Evolutionary conservation across 1,140 invertebrate species (phyloP), one percentile per base, ranked within the genome.

Genomic region (Drosophila equinoxialis): DNA sequence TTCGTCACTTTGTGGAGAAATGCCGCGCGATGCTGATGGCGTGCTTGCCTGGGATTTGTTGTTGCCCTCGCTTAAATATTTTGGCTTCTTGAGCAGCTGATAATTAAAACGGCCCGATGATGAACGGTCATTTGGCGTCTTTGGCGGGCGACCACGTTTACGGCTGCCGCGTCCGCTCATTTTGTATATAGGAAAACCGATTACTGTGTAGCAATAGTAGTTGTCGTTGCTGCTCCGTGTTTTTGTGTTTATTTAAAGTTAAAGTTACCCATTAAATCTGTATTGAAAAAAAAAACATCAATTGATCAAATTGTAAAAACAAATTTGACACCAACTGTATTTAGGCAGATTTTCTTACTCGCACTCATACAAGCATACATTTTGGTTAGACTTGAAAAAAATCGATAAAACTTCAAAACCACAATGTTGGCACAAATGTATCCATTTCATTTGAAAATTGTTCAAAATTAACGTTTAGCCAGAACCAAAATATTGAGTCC

Each of bases 41-140:
- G 97, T 97, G 84, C 96, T 96, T 17, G 94, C 93, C 80, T 96
- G 94, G 33, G 90, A 89, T 75, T 92, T 59, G 57, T 59, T 59
- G 57, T 59, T 90, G 11, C 95, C 95, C 85, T 94, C 94, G 92
- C 95, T 93, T 81, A 97, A 94, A 93, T 98, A 98, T 94, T 97
- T 98, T 7, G 97, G 97, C 93, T 98, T 98, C 93, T 98, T 97
- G 91, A 98, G 94, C 90, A 97, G 93, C 93, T 97, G 95, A 93
- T 96, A 97, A 92, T 96, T 96, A 93, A 96, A 97, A 93, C 96
- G 96, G 90, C 95, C 95, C 79, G 95, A 95, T 87, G 95, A 95
- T 89, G 95, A 95, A 90, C 97, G 96, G 93, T 96, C 94, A 92
- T 95, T 95, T 81, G 96, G 95, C 68, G 96, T 96, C 94, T 97